phyloP scores from a whole-genome alignment of 2,888 invertebrate species.

The Hoplodrina blanda region DNA sequence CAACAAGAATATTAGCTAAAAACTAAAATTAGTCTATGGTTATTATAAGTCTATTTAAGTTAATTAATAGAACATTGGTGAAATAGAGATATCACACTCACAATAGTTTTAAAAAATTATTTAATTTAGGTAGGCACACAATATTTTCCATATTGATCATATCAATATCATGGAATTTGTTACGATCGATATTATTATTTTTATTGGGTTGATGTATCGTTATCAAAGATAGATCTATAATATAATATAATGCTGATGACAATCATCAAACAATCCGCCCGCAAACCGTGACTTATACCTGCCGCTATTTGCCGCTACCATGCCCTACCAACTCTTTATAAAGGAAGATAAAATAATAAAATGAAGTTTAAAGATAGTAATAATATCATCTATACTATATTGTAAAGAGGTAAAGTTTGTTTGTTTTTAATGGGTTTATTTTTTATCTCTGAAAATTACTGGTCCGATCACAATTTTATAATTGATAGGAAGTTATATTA shows the following conservation, averaged over 20 bases:
- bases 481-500: too few relatives aligned
- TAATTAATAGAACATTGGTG: too few relatives aligned
- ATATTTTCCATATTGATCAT: constrained; percentile 5
- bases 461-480: too few relatives aligned
- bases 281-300: constrained; percentile 31
- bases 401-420: too few relatives aligned
- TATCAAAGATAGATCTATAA: constrained; percentile 33
- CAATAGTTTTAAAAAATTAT: too few relatives aligned
- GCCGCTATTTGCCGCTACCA: not conserved
- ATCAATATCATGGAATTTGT: constrained; percentile 7
- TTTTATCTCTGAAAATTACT: too few relatives aligned
- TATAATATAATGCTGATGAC: constrained; percentile 28
- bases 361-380: not conserved
- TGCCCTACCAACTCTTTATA: constrained; percentile 10
- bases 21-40: too few relatives aligned
- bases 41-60: too few relatives aligned
- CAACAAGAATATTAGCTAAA: too few relatives aligned
- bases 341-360: constrained; percentile 15
- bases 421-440: too few relatives aligned
- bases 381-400: not conserved
- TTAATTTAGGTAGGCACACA: not conserved
- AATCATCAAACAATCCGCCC: constrained; percentile 39
- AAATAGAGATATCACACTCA: too few relatives aligned
- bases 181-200: constrained; percentile 15
- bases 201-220: constrained; percentile 22